Base-by-base conservation (phyloP, 2,113 vertebrate species). In the Sylvietta virens region DNA sequence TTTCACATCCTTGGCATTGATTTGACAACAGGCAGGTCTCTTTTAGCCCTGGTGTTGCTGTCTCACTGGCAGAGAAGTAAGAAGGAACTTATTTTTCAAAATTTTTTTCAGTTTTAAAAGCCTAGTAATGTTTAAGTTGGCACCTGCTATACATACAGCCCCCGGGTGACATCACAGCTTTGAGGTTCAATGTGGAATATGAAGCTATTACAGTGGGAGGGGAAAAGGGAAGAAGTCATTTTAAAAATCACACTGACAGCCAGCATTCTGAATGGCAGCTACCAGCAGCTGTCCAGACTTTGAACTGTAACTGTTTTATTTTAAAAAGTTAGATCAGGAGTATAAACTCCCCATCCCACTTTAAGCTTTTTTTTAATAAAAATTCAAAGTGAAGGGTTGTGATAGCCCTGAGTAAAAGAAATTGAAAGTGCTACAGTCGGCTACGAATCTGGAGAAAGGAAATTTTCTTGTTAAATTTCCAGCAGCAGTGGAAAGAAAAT, bases 361-460 rank as follows among this genome's bases (percentile, higher is more conserved):
- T 96, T 39, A 76, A 88, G 72, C 7, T 72, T 73, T 96, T 73
- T 96, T 90, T 95, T 89, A 94, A 96, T 94, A 93, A 95, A 93
- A 95, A 89, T 80, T 94, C 86, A 90, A 92, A 94, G 88, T 51
- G 48, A 92, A 67, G 73, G 64, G 50, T 47, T 79, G 69, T 66
- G 78, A 91, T 96, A 86, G 94, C 92, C 92, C 78, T 93, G 83
- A 86, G 85, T 90, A 93, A 95, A 96, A 90, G 79, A 82, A 95
- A 86, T 83, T 0, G 5, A 76, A 94, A 86, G 57, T 91, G 48
- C 39, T 77, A 65, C 74, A 82, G 71, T 35, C 44, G 35, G 37
- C 66, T 91, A 67, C 3, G 2, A 78, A 54, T 70, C 65, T 67
- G 37, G 33, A 71, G 64, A 91, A 86, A 76, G 71, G 60, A 93